Evolutionary conservation across 2,888 invertebrate species (phyloP), one percentile per base, ranked within the genome.

Genomic region (Pyrrhia umbra): DNA sequence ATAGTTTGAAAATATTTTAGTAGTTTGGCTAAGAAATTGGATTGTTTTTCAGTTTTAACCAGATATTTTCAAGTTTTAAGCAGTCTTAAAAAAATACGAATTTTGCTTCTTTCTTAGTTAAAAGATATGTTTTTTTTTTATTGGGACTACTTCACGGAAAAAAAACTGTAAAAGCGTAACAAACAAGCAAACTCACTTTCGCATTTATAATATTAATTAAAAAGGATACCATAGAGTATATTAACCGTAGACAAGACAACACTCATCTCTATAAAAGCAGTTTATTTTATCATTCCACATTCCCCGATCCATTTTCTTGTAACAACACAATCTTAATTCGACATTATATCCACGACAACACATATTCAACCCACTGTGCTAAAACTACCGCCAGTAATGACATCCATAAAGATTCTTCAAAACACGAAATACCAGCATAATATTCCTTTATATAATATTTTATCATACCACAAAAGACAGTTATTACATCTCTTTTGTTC

Each of bases 401-500:
- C 37, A n/a, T 2, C 6, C 40, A 71, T 71, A 75, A 75, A 71
- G 49, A 75, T 51, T 27, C 54, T 52, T 72, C 39, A 73, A 34
- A 73, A 73, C 72, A 39, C 54, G 37, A 50, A 56, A 68, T 52
- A 57, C 46, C 39, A 21, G 54, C 49, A 50, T 58, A 76, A 71
- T 71, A 54, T 51, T 2, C 43, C 10, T 40, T 6, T 30, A 57
- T 16, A 54, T 54, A 54, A 54, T 46, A 47, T 57, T 71, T 51
- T 75, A 70, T 70, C 56, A 54, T 40, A 21, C 76, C 56, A 50
- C 55, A 75, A 60, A 65, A 56, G 71, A 70, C 66, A 63, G 66
- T 75, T 70, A 81, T 79, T 68, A 67, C 57, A 9, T 25, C 21
- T 51, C 69, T 57, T 72, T 81, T 75, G 81, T 81, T 66, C 59